phyloP scores from a whole-genome alignment of 2,797 vertebrate species.

The Crocodylus rhombifer region DNA sequence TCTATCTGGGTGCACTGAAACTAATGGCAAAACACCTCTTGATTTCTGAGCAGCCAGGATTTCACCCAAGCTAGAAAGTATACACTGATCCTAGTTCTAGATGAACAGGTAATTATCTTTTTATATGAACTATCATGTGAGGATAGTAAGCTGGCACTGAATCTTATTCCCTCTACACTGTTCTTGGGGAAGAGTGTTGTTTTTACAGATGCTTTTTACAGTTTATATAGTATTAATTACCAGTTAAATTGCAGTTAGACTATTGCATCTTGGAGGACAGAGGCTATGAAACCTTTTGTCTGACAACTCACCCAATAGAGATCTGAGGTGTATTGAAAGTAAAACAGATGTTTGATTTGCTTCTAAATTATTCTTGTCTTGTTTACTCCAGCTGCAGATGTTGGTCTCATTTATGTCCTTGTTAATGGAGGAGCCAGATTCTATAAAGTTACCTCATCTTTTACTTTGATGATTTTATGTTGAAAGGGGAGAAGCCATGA shows the following conservation, averaged over 20 bases:
- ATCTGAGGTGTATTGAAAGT: neutral
- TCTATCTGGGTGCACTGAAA: neutral
- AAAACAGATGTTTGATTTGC: neutral
- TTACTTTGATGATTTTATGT: neutral
- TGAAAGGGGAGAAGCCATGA: constrained; percentile 36
- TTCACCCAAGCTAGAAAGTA: neutral
- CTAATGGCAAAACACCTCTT: neutral
- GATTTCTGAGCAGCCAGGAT: neutral
- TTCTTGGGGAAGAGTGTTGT: neutral
- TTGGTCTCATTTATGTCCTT: neutral
- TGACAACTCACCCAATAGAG: neutral
- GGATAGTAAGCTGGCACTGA: neutral
- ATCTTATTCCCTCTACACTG: neutral
- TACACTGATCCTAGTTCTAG: neutral
- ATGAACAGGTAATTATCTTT: neutral
- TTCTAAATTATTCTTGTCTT: neutral
- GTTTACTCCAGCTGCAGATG: neutral
- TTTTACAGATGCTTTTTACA: neutral
- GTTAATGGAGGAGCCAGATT: constrained; percentile 2
- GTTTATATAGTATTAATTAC: neutral
- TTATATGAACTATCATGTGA: neutral
- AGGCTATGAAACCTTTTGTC: neutral
- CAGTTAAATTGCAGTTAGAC: neutral
- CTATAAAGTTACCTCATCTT: constrained; percentile 11
- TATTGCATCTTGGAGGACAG: neutral